Conservation (phyloP, 2,113 vertebrate genomes). For the Cnemophilus loriae region DNA sequence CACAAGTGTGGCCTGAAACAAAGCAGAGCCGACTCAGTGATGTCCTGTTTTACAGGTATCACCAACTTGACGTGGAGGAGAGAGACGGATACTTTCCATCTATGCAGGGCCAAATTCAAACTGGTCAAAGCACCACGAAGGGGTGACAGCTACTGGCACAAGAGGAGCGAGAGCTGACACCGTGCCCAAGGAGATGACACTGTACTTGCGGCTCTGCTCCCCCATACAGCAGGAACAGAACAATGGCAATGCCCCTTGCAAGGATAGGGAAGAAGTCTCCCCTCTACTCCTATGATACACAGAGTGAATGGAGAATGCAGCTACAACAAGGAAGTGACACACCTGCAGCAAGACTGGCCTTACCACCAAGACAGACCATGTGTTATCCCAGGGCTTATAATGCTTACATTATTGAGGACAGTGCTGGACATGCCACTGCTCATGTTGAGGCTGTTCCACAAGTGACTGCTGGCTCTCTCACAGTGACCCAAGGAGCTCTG, state of each 20-base stretch:
- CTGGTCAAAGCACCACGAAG: background rate
- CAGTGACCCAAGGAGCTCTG: slow-evolving; percentile 81
- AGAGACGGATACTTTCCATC: background rate
- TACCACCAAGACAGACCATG: background rate
- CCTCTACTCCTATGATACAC: background rate
- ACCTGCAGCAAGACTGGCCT: background rate
- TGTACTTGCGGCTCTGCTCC: background rate
- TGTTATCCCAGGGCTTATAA: background rate
- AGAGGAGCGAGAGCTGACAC: background rate
- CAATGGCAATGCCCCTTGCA: background rate
- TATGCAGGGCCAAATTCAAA: background rate
- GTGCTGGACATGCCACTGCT: slow-evolving; percentile 67
- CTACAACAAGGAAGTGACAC: background rate
- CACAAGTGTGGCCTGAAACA: background rate
- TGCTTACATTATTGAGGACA: slow-evolving; percentile 83
- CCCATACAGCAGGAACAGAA: background rate
- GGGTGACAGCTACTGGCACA: background rate
- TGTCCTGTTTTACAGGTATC: background rate
- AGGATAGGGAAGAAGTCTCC: background rate
- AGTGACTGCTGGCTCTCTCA: slow-evolving; percentile 86
- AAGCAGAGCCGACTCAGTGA: background rate
- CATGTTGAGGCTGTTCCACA: slow-evolving; percentile 87
- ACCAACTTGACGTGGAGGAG: background rate
- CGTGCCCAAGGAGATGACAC: rapidly evolving
- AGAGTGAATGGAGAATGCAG: background rate